phyloP scores from a whole-genome alignment of 1,140 invertebrate species.

The Lepidurus apus region DNA sequence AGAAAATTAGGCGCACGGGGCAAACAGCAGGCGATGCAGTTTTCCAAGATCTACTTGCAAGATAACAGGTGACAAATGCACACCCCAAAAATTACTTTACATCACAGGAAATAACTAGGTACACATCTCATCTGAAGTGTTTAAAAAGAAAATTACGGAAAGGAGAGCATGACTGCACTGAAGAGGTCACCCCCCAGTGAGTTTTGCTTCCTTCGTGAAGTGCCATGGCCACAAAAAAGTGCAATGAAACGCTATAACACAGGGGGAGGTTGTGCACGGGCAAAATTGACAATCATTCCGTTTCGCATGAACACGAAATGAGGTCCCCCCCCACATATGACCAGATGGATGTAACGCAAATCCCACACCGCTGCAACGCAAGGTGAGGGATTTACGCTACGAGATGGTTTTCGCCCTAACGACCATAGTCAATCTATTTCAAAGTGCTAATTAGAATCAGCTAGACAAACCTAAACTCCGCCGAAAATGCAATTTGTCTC shows the following conservation, averaged over 20 bases:
- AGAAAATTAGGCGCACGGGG: too few species aligned
- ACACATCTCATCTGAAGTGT: not conserved
- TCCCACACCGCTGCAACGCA: not conserved
- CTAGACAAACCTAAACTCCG: not conserved
- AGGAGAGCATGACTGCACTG: not conserved
- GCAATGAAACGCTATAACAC: not conserved
- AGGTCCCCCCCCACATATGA: not conserved
- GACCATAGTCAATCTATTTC: not conserved
- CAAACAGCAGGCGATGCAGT: too few species aligned
- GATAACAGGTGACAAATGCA: too few species aligned
- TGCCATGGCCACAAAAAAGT: not conserved
- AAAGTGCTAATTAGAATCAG: not conserved
- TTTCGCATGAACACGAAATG: not conserved
- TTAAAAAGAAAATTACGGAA: not conserved
- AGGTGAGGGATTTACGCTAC: not conserved
- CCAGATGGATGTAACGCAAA: not conserved
- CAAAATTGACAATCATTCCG: conserved; percentile 1
- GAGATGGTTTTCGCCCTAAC: not conserved
- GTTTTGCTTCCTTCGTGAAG: not conserved
- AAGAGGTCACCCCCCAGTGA: not conserved
- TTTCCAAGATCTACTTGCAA: too few species aligned
- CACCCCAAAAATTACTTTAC: not conserved
- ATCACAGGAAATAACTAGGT: not conserved
- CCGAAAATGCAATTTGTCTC: not conserved
- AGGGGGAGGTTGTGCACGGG: not conserved